Percentiles rank a stretch among this genome's conserved stretches.
Evolutionary conservation across 2,797 vertebrate species (phyloP).

Genomic region (Enteromius unitaeniatus): DNA sequence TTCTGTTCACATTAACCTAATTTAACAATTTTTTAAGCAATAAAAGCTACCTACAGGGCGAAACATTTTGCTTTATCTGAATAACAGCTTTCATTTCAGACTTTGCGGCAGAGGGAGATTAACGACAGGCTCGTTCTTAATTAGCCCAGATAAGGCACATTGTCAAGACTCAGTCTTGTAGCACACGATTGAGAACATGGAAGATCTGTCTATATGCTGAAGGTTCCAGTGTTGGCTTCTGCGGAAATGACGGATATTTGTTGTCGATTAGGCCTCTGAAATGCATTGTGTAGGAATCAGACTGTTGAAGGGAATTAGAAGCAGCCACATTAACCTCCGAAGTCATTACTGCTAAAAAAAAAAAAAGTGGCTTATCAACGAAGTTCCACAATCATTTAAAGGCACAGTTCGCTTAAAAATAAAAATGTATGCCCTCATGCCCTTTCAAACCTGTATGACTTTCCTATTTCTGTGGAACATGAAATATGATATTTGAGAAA

Average conservation of each 20-base stretch:
- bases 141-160: conserved; percentile 62
- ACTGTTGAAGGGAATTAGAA: conserved; percentile 17
- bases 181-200: conserved; percentile 42
- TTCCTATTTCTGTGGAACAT: background rate
- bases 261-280: background rate
- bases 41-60: conserved; percentile 62
- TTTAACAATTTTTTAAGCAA: conserved; percentile 54
- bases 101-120: conserved; percentile 63
- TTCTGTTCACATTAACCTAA: conserved; percentile 44
- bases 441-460: background rate
- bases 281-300: conserved; percentile 5
- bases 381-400: conserved; percentile 14
- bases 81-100: conserved; percentile 65
- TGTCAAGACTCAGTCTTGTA: conserved; percentile 44
- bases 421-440: background rate
- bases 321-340: background rate
- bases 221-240: background rate
- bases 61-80: conserved; percentile 59
- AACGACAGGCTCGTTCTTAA: conserved; percentile 61
- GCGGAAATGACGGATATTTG: conserved; percentile 2
- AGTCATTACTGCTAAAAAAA: background rate
- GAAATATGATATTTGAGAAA: background rate
- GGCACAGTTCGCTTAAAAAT: background rate
- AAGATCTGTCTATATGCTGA: conserved; percentile 50
- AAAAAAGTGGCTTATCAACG: background rate